A percentile compares a stretch with the other conserved stretches of the same genome.
Evolutionary conservation across 2,888 invertebrate species (phyloP).

Genomic region (Ypsolopha sequella): DNA sequence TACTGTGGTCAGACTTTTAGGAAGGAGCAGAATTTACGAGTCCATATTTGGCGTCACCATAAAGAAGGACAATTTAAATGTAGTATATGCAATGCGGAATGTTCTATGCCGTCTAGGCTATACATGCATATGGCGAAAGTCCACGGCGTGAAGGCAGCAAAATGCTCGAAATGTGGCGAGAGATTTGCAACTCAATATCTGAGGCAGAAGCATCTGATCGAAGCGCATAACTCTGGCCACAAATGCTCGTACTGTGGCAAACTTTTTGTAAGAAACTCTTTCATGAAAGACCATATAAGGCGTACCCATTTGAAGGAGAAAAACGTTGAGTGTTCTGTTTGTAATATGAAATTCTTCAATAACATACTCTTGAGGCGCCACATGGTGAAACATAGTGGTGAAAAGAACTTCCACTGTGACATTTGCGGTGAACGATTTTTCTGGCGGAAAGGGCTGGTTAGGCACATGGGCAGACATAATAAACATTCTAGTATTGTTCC

Average conservation of each 20-base stretch:
- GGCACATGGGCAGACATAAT: conserved; percentile 62
- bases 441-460: conserved; percentile 72
- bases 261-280: conserved; percentile 48
- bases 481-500: conserved; percentile 10
- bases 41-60: conserved; percentile 58
- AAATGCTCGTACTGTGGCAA: conserved; percentile 56
- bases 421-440: conserved; percentile 72
- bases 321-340: conserved; percentile 54
- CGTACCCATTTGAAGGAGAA: conserved; percentile 58
- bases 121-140: conserved; percentile 61
- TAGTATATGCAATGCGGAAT: conserved; percentile 47
- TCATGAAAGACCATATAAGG: conserved; percentile 52
- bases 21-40: conserved; percentile 53
- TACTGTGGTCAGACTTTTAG: conserved; percentile 58
- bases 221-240: conserved; percentile 57
- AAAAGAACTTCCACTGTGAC: conserved; percentile 71
- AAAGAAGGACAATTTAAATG: conserved; percentile 54
- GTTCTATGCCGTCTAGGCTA: conserved; percentile 54
- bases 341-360: conserved; percentile 58
- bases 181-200: conserved; percentile 64
- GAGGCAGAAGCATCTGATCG: conserved; percentile 64
- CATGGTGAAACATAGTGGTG: conserved; percentile 63
- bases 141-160: conserved; percentile 56
- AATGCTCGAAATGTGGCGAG: conserved; percentile 53
- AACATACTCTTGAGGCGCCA: conserved; percentile 49